Percentiles rank a stretch among this genome's conserved stretches.
These are phyloP conservation scores for Semnornis frantzii DNA, from an alignment of 2,113 vertebrate genomes.

Conservation along the genomic window DNA sequence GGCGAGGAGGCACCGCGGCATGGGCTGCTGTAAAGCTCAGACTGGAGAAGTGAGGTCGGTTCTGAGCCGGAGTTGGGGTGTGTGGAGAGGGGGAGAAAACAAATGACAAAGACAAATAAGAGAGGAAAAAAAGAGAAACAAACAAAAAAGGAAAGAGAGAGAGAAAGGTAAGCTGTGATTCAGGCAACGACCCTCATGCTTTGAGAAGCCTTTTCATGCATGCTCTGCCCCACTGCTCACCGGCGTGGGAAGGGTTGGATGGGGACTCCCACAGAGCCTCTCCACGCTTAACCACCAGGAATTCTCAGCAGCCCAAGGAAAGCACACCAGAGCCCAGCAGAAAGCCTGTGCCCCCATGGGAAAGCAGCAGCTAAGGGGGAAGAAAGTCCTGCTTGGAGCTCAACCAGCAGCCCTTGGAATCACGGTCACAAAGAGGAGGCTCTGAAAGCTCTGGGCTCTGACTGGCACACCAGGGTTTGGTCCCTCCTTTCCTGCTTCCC, in stretches of 20 bases:
- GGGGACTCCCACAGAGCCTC: background rate
- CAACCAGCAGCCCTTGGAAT: background rate
- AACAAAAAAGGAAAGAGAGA: conserved; percentile 41
- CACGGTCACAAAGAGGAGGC: background rate
- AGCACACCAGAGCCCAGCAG: background rate
- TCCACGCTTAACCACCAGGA: background rate
- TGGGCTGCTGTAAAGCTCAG: conserved; percentile 67
- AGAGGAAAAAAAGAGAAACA: background rate
- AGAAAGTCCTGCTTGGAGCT: background rate
- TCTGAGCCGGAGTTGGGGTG: conserved; percentile 49
- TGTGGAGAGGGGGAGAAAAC: background rate
- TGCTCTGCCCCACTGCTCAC: background rate
- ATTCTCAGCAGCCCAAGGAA: background rate
- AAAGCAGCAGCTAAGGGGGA: background rate
- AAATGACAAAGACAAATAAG: background rate
- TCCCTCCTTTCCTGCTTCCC: background rate
- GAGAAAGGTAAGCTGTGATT: conserved; percentile 70
- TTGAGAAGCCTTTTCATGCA: background rate
- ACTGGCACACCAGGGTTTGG: background rate
- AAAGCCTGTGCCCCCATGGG: background rate
- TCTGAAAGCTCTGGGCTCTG: background rate
- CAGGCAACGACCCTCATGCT: background rate
- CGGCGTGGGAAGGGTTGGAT: background rate
- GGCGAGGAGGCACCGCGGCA: conserved; percentile 55
- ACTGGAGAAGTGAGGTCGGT: conserved; percentile 57